Evolutionary conservation across 1,140 invertebrate genomes (phyloP), one percentile per base, ranked within the genome.

Genomic region (Leptestheria dahalacensis): DNA sequence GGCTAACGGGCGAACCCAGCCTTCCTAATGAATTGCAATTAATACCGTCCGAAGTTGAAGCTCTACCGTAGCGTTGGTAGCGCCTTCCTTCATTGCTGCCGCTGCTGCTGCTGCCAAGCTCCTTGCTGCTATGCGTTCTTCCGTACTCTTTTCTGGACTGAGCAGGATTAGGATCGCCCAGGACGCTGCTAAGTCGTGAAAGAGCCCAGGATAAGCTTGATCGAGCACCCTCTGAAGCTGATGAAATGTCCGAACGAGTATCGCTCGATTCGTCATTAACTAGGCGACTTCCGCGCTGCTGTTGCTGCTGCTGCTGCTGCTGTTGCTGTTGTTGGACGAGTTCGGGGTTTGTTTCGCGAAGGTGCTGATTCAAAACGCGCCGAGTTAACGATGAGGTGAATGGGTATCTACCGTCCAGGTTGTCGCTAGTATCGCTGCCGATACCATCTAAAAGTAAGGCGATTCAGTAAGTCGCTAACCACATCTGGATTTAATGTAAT

Each of bases 1-100:
- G 48, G 18, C 26, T 25, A 3, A 51, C 21, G 11, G 58, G 58
- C 9, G 47, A 50, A n/a, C 58, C 58, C 24, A 60, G 15, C n/a
- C 58, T 24, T 50, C 21, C 25, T 4, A 24, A 15, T 11, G 46
- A 29, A 12, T 48, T 49, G 15, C 50, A 25, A 9, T 59, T 48
- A 28, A 59, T 60, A 20, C 54, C 51, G 28, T 62, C 61, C 3
- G 51, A n/a, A 3, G 61, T 62, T 26, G 54, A 46, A 12, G 61
- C 28, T 15, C 61, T 46, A 29, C 61, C 61, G n/a, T 62, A 62
- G 24, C 61, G 53, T 25, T 62, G 61, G 25, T 60, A 60, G 24
- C 24, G 23, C 50, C 53, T 54, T 1, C 53, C 56, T 25, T 52
- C 25, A 41, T 20, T 11, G 15, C 46, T n/a, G 15, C 58, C 25